Conservation (phyloP, 2,888 invertebrate species). For the Nasonovia ribisnigri region DNA sequence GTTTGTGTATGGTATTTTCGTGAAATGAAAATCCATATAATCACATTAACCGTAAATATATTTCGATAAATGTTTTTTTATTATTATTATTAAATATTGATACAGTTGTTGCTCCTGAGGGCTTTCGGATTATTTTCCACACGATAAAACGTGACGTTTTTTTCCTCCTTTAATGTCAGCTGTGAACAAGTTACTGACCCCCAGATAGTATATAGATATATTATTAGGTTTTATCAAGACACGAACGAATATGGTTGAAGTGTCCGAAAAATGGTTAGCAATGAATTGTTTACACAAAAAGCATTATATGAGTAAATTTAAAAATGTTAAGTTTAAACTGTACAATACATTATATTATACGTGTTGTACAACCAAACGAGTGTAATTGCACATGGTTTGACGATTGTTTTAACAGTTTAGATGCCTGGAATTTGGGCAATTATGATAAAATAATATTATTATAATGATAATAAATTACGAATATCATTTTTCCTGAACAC, state of each 20-base stretch:
- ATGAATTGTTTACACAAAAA: neutral
- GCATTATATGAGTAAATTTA: neutral
- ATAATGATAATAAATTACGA: neutral
- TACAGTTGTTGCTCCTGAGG: conserved; percentile 23
- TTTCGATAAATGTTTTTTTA: neutral
- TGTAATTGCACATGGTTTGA: neutral
- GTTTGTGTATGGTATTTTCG: neutral
- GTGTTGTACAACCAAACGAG: neutral
- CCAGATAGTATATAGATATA: neutral
- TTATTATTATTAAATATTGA: neutral
- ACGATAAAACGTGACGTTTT: conserved; percentile 57
- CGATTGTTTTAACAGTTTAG: neutral
- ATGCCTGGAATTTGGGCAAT: neutral
- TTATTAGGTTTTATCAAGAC: neutral
- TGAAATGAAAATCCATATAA: neutral
- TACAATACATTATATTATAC: neutral
- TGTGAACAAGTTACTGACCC: conserved; percentile 50
- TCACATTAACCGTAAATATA: neutral
- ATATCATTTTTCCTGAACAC: neutral
- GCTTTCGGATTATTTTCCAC: conserved; percentile 33
- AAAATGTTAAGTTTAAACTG: neutral
- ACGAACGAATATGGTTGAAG: neutral
- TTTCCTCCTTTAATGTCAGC: conserved; percentile 5
- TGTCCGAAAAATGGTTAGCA: neutral
- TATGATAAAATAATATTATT: neutral